Evolutionary conservation across 2,888 invertebrate species (phyloP).

Genomic region (Melanchra persicariae): DNA sequence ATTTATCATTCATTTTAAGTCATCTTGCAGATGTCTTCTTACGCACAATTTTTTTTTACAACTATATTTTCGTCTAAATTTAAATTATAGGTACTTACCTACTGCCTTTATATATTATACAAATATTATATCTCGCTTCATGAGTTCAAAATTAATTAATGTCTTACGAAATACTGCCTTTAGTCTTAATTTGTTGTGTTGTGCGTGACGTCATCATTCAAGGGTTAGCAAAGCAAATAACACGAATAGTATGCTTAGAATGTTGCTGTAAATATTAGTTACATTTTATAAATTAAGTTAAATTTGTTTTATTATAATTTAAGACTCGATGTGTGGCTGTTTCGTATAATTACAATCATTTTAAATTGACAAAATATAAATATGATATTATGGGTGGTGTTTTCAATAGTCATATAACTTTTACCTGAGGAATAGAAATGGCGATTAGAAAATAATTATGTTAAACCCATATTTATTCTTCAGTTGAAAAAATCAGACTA

Average conservation of each 20-base stretch:
- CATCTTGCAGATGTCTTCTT: slow-evolving; percentile 5
- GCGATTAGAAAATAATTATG: too few relatives aligned
- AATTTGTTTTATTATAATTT: slow-evolving; percentile 70
- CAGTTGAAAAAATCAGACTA: too few relatives aligned
- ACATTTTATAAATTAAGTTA: slow-evolving; percentile 57
- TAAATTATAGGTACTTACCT: too few relatives aligned
- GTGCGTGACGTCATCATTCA: slow-evolving; percentile 11
- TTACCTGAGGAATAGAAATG: too few relatives aligned
- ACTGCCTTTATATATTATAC: too few relatives aligned
- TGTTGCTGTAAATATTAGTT: slow-evolving; percentile 69
- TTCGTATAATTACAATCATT: slow-evolving; percentile 37
- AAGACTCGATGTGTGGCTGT: slow-evolving; percentile 69
- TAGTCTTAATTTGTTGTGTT: not conserved
- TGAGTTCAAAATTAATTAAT: slow-evolving; percentile 7
- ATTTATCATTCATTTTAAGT: not conserved
- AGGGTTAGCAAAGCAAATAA: slow-evolving; percentile 29
- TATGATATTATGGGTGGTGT: too few relatives aligned
- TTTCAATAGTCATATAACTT: too few relatives aligned
- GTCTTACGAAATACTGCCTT: slow-evolving; percentile 6
- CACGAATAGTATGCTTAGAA: slow-evolving; percentile 53
- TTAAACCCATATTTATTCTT: not conserved
- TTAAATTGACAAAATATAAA: not conserved
- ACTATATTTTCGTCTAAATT: not conserved
- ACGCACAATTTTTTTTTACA: not conserved
- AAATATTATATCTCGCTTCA: not conserved